Evolutionary conservation across 2,797 vertebrate species (phyloP).

Genomic region (Argya squamiceps): DNA sequence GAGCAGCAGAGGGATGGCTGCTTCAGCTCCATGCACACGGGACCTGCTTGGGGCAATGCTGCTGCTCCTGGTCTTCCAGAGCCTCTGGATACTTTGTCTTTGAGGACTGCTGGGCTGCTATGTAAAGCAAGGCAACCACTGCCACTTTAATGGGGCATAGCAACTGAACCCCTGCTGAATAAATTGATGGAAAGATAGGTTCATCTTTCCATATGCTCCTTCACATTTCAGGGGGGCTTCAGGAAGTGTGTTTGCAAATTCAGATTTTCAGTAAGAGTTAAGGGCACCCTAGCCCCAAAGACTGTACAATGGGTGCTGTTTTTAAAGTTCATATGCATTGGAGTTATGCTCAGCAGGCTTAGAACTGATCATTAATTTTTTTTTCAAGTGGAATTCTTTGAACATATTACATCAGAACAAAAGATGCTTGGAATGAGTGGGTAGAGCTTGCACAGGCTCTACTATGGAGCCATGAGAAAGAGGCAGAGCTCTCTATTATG

Average conservation of each 20-base stretch:
- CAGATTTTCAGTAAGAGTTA: background rate
- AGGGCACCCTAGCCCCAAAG: background rate
- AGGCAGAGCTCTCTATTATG: background rate
- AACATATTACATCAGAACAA: background rate
- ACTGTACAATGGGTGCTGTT: background rate
- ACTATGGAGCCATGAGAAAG: background rate
- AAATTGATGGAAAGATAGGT: background rate
- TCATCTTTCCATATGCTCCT: background rate
- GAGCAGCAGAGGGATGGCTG: rapidly evolving
- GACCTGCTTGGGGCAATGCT: background rate
- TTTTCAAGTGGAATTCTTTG: background rate
- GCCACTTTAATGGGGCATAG: background rate
- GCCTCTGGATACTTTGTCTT: background rate
- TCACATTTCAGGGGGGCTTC: background rate
- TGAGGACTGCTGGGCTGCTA: background rate
- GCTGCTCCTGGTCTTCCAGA: background rate
- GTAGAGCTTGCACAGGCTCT: background rate
- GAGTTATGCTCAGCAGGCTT: background rate
- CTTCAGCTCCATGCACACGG: rapidly evolving
- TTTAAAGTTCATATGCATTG: background rate
- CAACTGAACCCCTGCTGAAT: background rate
- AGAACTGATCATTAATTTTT: background rate
- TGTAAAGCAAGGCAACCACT: background rate
- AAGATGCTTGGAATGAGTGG: background rate
- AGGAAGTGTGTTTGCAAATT: background rate